These are phyloP conservation scores for Heliconius congener DNA, from an alignment of 1,140 invertebrate species.

Conservation along the genomic window DNA sequence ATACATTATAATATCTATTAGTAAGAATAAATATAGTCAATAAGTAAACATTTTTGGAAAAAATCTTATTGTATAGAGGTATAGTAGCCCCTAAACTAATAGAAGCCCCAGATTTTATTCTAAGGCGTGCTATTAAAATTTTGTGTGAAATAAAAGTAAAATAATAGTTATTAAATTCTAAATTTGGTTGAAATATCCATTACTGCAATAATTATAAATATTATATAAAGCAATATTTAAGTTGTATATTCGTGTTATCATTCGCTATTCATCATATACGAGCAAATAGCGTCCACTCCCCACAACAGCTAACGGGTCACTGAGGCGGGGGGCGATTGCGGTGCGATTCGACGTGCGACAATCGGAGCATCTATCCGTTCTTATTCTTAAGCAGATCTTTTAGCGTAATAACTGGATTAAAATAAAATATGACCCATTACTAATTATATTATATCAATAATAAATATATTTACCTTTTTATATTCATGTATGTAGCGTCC, in stretches of 20 bases:
- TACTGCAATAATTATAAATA: not conserved
- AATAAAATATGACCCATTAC: no score
- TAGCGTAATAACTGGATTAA: no score
- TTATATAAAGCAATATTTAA: not conserved
- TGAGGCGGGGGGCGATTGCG: not conserved
- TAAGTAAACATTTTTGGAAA: not conserved
- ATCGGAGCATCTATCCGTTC: not conserved
- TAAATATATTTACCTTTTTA: no score
- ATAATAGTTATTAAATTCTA: not conserved
- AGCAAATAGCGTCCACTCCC: not conserved
- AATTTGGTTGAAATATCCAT: not conserved
- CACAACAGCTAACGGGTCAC: not conserved
- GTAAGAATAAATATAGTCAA: not conserved
- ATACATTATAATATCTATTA: no score
- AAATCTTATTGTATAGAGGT: not conserved
- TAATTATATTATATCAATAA: no score
- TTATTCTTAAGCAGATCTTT: not conserved
- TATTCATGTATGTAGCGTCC: no score
- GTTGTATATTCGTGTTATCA: not conserved
- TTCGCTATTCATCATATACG: not conserved
- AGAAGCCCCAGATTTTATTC: no score
- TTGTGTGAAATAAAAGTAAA: not conserved
- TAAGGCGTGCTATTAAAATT: not conserved
- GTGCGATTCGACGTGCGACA: no score
- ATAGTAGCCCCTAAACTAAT: not conserved